phyloP scores from a whole-genome alignment of 2,797 vertebrate genomes.

The Glyptemys insculpta region DNA sequence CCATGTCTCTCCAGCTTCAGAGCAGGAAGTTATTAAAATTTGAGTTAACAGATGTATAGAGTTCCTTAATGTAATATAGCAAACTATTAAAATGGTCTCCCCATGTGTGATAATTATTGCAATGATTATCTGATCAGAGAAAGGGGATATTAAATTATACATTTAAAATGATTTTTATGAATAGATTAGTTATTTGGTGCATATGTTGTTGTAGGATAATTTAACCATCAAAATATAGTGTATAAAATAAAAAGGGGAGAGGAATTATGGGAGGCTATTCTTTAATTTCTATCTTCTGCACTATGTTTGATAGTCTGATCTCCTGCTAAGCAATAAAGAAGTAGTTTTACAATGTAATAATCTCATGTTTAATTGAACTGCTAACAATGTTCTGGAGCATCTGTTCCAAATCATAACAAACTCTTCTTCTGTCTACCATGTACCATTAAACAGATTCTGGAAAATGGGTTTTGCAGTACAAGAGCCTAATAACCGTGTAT shows the following conservation, averaged over 20 bases:
- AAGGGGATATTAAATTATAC: constrained; percentile 41
- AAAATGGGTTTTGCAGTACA: neutral
- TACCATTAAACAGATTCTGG: neutral
- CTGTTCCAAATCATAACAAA: neutral
- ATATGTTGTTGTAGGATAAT: constrained; percentile 47
- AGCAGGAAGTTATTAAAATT: constrained; percentile 29
- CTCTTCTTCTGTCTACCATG: neutral
- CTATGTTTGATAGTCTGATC: constrained; percentile 13
- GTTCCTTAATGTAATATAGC: constrained; percentile 6
- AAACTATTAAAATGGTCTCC: constrained; percentile 45
- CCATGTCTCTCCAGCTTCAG: constrained; percentile 3
- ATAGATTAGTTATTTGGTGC: constrained; percentile 42
- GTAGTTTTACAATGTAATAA: neutral
- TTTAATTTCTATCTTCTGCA: constrained; percentile 49
- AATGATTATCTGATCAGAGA: constrained; percentile 49
- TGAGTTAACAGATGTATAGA: constrained; percentile 26
- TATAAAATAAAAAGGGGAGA: neutral
- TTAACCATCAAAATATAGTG: constrained; percentile 32
- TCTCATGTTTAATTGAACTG: constrained; percentile 28
- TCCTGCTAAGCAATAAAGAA: constrained; percentile 11
- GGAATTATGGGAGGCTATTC: constrained; percentile 8
- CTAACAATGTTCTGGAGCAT: constrained; percentile 24
- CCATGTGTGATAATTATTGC: constrained; percentile 11
- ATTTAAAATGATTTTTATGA: constrained; percentile 31
- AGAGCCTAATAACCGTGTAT: neutral